phyloP scores from a whole-genome alignment of 2,797 vertebrate genomes.

The Paramormyrops hopkinsi region DNA sequence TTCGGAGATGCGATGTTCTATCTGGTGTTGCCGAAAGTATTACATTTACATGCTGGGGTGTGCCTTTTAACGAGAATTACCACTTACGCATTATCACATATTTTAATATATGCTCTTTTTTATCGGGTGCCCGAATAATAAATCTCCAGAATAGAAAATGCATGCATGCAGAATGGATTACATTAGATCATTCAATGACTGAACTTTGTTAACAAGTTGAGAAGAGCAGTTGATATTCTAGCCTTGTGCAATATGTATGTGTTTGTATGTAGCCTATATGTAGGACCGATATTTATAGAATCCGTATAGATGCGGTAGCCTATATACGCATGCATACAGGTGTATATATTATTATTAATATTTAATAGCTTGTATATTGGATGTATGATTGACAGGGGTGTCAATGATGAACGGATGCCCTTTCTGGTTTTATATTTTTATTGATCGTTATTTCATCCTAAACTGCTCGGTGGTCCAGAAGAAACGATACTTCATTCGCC shows the following conservation, averaged over 20 bases:
- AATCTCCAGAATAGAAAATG: neutral
- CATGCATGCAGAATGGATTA: neutral
- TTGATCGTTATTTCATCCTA: neutral
- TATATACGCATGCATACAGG: neutral
- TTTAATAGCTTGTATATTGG: neutral
- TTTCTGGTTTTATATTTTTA: neutral
- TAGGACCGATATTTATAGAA: neutral
- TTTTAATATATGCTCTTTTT: neutral
- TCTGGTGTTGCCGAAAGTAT: neutral
- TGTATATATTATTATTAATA: neutral
- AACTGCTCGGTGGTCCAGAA: neutral
- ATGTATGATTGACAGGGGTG: neutral
- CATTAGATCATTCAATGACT: neutral
- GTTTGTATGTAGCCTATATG: neutral
- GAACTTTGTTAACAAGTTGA: slow-evolving; percentile 10
- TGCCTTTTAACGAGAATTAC: neutral
- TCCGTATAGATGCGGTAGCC: neutral
- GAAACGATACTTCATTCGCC: neutral
- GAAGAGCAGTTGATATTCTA: neutral
- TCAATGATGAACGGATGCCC: neutral
- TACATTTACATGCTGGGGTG: neutral
- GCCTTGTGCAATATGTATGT: neutral
- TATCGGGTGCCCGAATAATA: neutral
- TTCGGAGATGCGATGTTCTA: neutral
- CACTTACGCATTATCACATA: neutral